Percentiles rank a stretch among this genome's conserved stretches.
Evolutionary conservation across 2,113 vertebrate genomes (phyloP).

Genomic region (Melanerpes formicivorus): DNA sequence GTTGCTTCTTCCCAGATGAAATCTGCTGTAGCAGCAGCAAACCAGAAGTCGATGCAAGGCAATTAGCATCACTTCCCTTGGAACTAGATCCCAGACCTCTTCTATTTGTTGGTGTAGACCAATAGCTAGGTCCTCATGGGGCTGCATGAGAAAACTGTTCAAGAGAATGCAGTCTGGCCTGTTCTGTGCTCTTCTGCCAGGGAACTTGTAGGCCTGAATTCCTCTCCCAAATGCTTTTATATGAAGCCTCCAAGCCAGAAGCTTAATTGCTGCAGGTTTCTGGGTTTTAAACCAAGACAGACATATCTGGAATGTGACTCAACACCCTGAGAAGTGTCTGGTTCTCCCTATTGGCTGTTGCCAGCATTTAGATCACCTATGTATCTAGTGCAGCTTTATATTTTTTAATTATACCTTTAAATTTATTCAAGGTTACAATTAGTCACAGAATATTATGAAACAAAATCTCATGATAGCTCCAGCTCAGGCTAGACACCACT

Average conservation of each 20-base stretch:
- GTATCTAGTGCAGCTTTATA: background rate
- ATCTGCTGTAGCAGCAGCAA: background rate
- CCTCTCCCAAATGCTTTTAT: background rate
- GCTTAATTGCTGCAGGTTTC: background rate
- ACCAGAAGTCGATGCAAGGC: rapidly evolving
- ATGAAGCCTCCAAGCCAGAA: conserved; percentile 21
- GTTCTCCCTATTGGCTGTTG: background rate
- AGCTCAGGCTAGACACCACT: background rate
- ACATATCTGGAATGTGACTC: conserved; percentile 21
- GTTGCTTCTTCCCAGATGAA: background rate
- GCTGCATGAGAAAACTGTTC: background rate
- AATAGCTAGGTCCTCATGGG: background rate
- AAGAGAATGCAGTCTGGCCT: conserved; percentile 42
- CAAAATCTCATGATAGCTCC: background rate
- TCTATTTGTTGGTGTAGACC: background rate
- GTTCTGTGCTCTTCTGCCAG: conserved; percentile 13
- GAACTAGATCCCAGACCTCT: background rate
- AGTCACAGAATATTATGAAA: background rate
- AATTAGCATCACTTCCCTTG: background rate
- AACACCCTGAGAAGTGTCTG: background rate
- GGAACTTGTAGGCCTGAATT: conserved; percentile 13
- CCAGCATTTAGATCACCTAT: background rate
- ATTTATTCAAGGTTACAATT: background rate
- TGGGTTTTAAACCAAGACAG: background rate
- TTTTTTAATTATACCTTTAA: background rate